Conservation (phyloP, 2,797 vertebrate genomes). For the Crotalus adamanteus region DNA sequence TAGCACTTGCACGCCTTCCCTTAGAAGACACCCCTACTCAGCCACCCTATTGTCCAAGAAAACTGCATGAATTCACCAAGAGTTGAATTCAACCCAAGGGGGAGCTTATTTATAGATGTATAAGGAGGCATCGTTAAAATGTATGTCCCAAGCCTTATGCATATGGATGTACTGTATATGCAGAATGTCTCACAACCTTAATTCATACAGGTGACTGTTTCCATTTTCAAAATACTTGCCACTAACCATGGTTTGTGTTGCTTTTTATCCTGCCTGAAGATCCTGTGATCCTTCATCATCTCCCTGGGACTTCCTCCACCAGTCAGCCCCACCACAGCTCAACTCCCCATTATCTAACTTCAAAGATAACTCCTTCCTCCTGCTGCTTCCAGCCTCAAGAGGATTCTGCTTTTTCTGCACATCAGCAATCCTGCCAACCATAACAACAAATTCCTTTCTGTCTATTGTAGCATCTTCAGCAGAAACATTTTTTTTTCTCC, state of each 20-base stretch:
- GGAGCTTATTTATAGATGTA: neutral
- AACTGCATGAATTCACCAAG: neutral
- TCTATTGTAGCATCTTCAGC: slow-evolving; percentile 49
- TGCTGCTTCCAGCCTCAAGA: slow-evolving; percentile 38
- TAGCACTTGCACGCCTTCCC: neutral
- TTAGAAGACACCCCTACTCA: neutral
- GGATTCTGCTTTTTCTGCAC: slow-evolving; percentile 62
- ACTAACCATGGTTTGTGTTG: slow-evolving; percentile 10
- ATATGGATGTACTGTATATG: neutral
- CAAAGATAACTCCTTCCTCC: slow-evolving; percentile 39
- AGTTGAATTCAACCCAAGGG: neutral
- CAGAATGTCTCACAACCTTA: neutral
- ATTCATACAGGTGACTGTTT: neutral
- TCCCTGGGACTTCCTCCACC: slow-evolving; percentile 42
- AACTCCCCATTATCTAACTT: slow-evolving; percentile 53
- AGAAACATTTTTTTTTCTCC: slow-evolving; percentile 55
- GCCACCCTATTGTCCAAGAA: neutral
- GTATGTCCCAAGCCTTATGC: neutral
- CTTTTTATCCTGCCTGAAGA: slow-evolving; percentile 1
- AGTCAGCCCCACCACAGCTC: slow-evolving; percentile 45
- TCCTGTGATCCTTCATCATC: slow-evolving; percentile 40
- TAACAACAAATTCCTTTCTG: slow-evolving; percentile 53
- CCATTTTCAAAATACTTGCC: neutral
- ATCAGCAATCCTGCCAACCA: slow-evolving; percentile 30
- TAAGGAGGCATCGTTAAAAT: neutral